phyloP scores from a whole-genome alignment of 2,113 vertebrate genomes.

The zebrafish (Danio rerio) region GRCz12tu NC_133182.1:43301001-43301500 shows the following conservation, averaged over 20 bases:
- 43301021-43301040: neutral
- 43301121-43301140: conserved; percentile 54
- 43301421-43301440: conserved; percentile 15
- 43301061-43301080: neutral
- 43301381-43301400: conserved; percentile 17
- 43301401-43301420: conserved; percentile 15
- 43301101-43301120: conserved; percentile 49
- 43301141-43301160: conserved; percentile 48
- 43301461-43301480: conserved; percentile 24
- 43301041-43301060: neutral
- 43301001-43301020: neutral
- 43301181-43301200: conserved; percentile 49
- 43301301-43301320: conserved; percentile 42
- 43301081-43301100: conserved; percentile 9
- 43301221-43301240: conserved; percentile 48
- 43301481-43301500: conserved; percentile 23
- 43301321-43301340: conserved; percentile 23
- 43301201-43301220: conserved; percentile 34
- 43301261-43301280: conserved; percentile 59
- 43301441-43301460: conserved; percentile 11
- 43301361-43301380: conserved; percentile 33
- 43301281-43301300: conserved; percentile 54
- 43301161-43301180: conserved; percentile 50
- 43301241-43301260: conserved; percentile 47
- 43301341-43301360: conserved; percentile 12